These are phyloP conservation scores for Tringa solitaria DNA, from an alignment of 2,113 vertebrate species.

Conservation along the genomic window DNA sequence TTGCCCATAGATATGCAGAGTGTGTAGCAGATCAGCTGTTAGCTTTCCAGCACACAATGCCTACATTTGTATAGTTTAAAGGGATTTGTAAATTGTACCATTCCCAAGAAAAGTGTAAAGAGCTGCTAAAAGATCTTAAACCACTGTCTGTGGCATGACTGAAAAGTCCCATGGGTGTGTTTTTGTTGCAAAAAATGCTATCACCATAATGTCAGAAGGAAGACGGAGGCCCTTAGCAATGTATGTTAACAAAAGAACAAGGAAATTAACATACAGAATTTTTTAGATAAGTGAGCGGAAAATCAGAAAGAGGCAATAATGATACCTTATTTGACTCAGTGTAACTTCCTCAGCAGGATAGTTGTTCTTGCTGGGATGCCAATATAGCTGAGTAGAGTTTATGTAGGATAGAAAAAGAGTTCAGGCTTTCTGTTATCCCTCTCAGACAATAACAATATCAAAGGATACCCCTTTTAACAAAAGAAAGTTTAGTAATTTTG, in stretches of 20 bases:
- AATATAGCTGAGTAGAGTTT: background rate
- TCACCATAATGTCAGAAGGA: background rate
- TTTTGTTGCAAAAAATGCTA: background rate
- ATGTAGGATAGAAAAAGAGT: background rate
- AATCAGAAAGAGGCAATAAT: background rate
- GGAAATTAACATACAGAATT: background rate
- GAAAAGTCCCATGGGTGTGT: background rate
- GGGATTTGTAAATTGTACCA: background rate
- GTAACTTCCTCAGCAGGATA: background rate
- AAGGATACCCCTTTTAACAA: background rate
- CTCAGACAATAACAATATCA: background rate
- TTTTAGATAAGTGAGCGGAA: background rate
- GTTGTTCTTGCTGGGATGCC: background rate
- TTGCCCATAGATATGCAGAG: background rate
- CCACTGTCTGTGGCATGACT: background rate
- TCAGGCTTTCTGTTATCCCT: background rate
- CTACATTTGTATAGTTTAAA: background rate
- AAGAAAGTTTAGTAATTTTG: background rate
- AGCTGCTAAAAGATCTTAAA: background rate
- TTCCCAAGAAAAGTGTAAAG: background rate
- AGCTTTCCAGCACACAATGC: background rate
- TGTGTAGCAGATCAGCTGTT: background rate
- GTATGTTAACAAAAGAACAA: background rate
- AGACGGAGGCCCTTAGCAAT: background rate
- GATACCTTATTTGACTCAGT: background rate